These are phyloP conservation scores for Ailurus styani DNA, from an alignment of 2,113 vertebrate genomes.

Conservation along the genomic window DNA sequence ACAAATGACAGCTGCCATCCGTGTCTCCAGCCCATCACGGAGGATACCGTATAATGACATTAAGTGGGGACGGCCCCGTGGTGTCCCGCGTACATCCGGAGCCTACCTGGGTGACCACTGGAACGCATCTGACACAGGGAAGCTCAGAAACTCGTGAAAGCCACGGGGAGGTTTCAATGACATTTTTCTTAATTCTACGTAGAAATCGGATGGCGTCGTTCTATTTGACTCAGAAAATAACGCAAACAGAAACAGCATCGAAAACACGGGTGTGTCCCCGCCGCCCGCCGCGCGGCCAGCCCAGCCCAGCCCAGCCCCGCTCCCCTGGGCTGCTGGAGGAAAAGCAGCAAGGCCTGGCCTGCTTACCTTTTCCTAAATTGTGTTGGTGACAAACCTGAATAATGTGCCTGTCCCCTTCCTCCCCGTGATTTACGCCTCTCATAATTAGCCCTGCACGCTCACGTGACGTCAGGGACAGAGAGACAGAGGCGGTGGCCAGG, in stretches of 20 bases:
- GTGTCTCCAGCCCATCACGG: background rate
- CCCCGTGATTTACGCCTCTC: slow-evolving; percentile 5
- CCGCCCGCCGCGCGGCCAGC: rapidly evolving
- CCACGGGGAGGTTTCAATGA: rapidly evolving
- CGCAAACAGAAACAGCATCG: background rate
- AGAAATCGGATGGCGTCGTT: background rate
- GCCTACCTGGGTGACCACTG: background rate
- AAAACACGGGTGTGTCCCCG: rapidly evolving
- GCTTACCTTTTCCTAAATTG: background rate
- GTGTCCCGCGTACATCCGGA: rapidly evolving
- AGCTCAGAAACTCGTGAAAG: background rate
- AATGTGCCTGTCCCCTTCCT: background rate
- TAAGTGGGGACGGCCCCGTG: background rate
- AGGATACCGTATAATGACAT: background rate
- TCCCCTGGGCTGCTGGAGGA: background rate
- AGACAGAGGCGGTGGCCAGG: background rate
- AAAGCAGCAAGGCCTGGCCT: background rate
- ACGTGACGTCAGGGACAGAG: background rate
- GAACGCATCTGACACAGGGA: rapidly evolving
- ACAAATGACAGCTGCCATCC: slow-evolving; percentile 12
- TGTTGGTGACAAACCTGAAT: slow-evolving; percentile 25
- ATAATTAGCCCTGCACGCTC: background rate
- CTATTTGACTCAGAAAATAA: background rate
- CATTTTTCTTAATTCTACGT: background rate
- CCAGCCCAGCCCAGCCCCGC: background rate